A percentile compares a stretch with the other conserved stretches of the same genome.
Evolutionary conservation across 2,797 vertebrate species (phyloP).

Genomic region (Eremophila alpestris): DNA sequence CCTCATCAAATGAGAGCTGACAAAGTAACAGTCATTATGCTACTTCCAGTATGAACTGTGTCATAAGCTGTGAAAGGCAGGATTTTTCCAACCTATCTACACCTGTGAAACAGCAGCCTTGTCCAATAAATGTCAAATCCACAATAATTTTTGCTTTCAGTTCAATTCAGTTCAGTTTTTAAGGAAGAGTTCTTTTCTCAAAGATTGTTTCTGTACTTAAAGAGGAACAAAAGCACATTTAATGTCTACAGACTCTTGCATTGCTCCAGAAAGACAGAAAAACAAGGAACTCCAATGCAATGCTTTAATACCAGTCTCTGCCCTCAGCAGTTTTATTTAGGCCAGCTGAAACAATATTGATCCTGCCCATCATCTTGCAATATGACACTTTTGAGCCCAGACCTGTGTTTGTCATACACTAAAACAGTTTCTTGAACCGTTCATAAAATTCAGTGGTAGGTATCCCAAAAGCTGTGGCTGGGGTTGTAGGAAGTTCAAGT

Average conservation of each 20-base stretch:
- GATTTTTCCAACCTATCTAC: neutral
- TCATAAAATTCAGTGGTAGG: neutral
- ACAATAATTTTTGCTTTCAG: neutral
- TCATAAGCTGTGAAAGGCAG: neutral
- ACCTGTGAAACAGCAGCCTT: neutral
- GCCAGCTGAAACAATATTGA: constrained; percentile 70
- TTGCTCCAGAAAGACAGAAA: constrained; percentile 16
- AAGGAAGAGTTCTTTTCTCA: constrained; percentile 45
- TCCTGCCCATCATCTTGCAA: constrained; percentile 52
- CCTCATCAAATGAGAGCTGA: constrained; percentile 17
- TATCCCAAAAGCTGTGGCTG: neutral
- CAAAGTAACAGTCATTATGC: neutral
- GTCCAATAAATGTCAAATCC: neutral
- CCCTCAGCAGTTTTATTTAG: constrained; percentile 54
- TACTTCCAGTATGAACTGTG: neutral
- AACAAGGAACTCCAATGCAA: neutral
- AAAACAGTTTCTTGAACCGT: neutral
- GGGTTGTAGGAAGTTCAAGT: neutral
- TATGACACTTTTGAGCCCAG: constrained; percentile 38
- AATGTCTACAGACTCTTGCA: neutral
- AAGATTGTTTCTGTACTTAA: neutral
- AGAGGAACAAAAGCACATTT: constrained; percentile 24
- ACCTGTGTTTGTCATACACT: neutral
- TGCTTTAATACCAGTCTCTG: constrained; percentile 52
- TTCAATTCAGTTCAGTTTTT: constrained; percentile 27